Evolutionary conservation across 2,888 invertebrate species (phyloP), one percentile per base, ranked within the genome.

Genomic region (Drosophila aldrichi): DNA sequence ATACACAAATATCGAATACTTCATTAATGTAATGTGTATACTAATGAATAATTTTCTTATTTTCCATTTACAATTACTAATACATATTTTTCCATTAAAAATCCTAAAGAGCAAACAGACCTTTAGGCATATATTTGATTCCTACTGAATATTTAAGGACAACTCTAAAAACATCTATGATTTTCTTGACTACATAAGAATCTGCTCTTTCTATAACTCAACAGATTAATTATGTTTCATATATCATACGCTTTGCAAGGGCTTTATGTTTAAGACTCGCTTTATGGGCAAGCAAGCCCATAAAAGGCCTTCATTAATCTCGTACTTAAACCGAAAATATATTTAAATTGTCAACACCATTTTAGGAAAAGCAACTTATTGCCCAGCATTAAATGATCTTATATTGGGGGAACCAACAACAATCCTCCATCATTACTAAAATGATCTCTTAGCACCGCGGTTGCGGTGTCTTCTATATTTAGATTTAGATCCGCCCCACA

Each of bases 301-400:
- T 41, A n/a, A 38, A 22, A 64, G 64, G 63, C 44, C 41, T n/a
- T 18, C 36, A 10, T 18, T 57, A 68, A 75, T 56, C 41, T 62
- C 7, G 12, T 41, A 36, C 22, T 48, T 51, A 74, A 74, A 49
- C 58, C 62, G 51, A 38, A 54, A 66, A 70, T 70, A 66, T 69
- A 69, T 59, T 49, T 1, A 18, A 43, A 62, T 73, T 89, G 82
- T 86, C 78, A 85, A 74, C 89, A 88, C 86, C 70, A 74, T 64
- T 61, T 76, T 70, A 51, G 57, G 55, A 65, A 25, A 57, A 60
- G 58, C 55, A 74, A 75, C 69, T 69, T 77, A 87, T 84, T 44
- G 52, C 63, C 9, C 14, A 16, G 66, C 36, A 41, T 68, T 78
- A 55, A 44, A 20, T 49, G 51, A 61, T 52, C 38, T 64, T 60